phyloP scores from a whole-genome alignment of 2,797 vertebrate species.

The Acipenser transmontanus region DNA sequence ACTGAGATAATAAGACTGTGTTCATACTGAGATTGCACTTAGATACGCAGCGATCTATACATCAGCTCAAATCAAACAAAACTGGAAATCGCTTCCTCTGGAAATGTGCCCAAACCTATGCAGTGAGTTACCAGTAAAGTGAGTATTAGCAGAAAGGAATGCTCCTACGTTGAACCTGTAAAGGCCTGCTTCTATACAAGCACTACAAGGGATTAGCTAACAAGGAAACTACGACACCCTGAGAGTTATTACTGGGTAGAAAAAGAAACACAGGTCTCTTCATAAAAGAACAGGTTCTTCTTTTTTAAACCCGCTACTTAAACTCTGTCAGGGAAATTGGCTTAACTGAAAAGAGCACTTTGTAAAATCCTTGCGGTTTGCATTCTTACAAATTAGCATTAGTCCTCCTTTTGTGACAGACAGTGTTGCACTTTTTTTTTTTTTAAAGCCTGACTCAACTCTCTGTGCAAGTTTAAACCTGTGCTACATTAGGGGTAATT shows the following conservation, averaged over 20 bases:
- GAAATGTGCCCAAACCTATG: constrained; percentile 8
- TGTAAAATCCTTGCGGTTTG: constrained; percentile 19
- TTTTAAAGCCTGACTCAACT: no score
- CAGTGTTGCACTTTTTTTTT: no score
- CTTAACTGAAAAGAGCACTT: constrained; percentile 21
- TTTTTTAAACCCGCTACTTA: constrained; percentile 14
- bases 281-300: not conserved
- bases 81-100: constrained; percentile 8
- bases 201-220: constrained; percentile 7
- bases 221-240: constrained; percentile 9
- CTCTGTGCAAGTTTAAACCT: no score
- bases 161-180: constrained; percentile 9
- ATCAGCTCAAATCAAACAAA: not conserved
- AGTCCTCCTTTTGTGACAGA: constrained; percentile 14
- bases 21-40: no score
- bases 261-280: not conserved
- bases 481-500: no score
- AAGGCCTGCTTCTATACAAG: not conserved
- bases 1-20: no score
- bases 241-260: constrained; percentile 15
- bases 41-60: not conserved
- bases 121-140: not conserved
- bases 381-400: constrained; percentile 18
- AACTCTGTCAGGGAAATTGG: constrained; percentile 18
- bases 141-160: constrained; percentile 4